Conservation (phyloP, 1,140 invertebrate genomes). For the Neoseiulus cucumeris region DNA sequence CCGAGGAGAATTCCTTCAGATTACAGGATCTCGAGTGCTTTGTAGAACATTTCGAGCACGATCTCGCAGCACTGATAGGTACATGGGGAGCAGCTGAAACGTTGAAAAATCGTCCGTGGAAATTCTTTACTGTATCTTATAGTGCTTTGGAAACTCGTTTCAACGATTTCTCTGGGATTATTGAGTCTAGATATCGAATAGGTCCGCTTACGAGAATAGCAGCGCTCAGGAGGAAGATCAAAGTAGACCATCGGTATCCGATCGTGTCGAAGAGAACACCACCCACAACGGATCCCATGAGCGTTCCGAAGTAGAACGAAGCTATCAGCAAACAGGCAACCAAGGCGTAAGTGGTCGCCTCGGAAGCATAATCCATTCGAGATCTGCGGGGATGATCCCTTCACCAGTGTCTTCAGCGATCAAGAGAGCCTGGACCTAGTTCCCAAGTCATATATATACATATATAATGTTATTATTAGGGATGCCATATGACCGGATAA, state of each 20-base stretch:
- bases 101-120: neutral
- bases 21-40: neutral
- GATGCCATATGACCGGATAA: too few species aligned
- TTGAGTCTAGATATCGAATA: too few species aligned
- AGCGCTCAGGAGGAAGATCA: neutral
- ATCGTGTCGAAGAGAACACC: neutral
- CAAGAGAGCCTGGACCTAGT: too few species aligned
- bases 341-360: neutral
- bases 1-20: too few species aligned
- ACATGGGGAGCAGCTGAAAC: neutral
- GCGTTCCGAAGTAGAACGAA: neutral
- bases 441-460: too few species aligned
- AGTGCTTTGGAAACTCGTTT: too few species aligned
- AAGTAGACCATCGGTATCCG: neutral
- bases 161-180: too few species aligned
- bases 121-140: too few species aligned
- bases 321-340: neutral
- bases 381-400: neutral
- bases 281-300: neutral
- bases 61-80: neutral
- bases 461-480: too few species aligned
- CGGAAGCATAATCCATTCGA: neutral
- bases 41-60: neutral
- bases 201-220: neutral
- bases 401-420: too few species aligned